phyloP scores from a whole-genome alignment of 1,140 invertebrate species.

The Ceratosolen solmsi region DNA sequence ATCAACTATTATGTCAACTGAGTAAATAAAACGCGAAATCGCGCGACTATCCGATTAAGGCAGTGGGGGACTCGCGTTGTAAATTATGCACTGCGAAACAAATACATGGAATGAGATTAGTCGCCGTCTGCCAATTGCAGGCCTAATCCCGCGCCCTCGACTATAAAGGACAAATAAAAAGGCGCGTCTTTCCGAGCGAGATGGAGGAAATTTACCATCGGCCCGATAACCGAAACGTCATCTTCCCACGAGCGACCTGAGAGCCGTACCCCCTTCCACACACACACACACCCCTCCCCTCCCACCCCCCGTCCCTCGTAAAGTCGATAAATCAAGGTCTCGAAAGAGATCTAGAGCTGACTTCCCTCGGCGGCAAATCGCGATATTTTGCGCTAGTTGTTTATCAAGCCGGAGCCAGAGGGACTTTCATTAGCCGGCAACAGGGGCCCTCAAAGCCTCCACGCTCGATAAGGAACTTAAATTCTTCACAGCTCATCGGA shows the following conservation, averaged over 20 bases:
- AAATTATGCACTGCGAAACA: background rate
- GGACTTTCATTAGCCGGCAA: slow-evolving; percentile 45
- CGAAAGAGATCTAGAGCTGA: background rate
- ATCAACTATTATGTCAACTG: background rate
- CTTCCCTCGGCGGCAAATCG: slow-evolving; percentile 7
- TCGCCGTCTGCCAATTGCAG: background rate
- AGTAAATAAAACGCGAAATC: background rate
- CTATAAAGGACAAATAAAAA: background rate
- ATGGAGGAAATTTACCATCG: background rate
- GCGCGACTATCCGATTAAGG: background rate
- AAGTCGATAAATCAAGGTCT: slow-evolving; percentile 31
- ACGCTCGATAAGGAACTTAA: slow-evolving; percentile 40
- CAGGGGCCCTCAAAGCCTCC: background rate
- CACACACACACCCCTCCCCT: background rate
- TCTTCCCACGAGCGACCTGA: slow-evolving; percentile 22
- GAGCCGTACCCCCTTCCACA: background rate
- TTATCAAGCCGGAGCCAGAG: slow-evolving; percentile 43
- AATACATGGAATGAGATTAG: background rate
- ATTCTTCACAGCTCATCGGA: slow-evolving; percentile 47
- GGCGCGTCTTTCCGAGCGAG: too few relatives aligned
- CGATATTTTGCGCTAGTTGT: slow-evolving; percentile 46
- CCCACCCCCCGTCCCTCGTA: background rate
- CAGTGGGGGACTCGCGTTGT: background rate
- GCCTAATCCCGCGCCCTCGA: background rate
- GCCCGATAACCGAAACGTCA: slow-evolving; percentile 15